Base-by-base conservation (phyloP, 2,797 vertebrate genomes). In the Philypnodon macrostomus region DNA sequence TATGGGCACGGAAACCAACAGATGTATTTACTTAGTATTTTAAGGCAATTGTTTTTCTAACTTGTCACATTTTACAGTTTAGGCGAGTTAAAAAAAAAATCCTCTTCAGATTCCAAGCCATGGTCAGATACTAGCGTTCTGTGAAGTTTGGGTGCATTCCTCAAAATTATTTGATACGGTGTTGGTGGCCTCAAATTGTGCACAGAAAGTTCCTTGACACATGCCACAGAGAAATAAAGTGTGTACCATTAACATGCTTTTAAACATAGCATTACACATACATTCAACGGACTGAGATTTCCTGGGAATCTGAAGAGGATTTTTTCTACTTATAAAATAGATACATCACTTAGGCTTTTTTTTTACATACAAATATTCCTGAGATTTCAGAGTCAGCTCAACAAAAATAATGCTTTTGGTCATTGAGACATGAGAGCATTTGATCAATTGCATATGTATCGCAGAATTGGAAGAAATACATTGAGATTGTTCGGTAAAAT, bases 71-170 rank as follows among this genome's bases (percentile, higher is more conserved):
- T 32, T 15, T 18, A 33, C 16, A 45, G 52, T 45, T 62, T 61
- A 58, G 70, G 79, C 24, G 53, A 60, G 53, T 52, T 64, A 80
- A 17, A 53, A 67, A 52, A 27, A 67, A 58, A 39, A 34, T 29
- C 49, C 47, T 38, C 37, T 34, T 72, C 61, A 53, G 60, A 73
- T 74, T 53, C 45, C 56, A 32, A 52, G 53, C 48, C 45, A 70
- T 33, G 15, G 56, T 69, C 76, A 71, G 53, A 81, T 67, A 66
- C n/a, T n/a, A n/a, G n/a, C n/a, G n/a, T n/a, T n/a, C n/a, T 68
- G 63, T 64, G 37, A 19, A 53, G 49, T 6, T 39, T 21, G 33
- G 49, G 48, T 32, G 31, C 66, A 70, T 73, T 73, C 68, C 75
- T 66, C 44, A 18, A 70, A 47, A 50, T 35, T 58, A 58, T 66